Conservation (phyloP, 2,888 invertebrate genomes). For the Protodeltote pygarga region DNA sequence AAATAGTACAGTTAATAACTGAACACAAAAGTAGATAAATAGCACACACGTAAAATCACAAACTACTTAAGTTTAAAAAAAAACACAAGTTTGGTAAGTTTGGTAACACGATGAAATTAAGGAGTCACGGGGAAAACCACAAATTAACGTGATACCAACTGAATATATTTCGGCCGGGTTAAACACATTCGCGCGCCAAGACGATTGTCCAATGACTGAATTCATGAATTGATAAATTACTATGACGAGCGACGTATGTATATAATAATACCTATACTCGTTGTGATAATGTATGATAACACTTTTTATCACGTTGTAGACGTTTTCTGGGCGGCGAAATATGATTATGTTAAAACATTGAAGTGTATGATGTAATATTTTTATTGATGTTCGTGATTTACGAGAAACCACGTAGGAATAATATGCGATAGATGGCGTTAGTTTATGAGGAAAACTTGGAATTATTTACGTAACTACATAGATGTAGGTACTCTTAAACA, state of each 20-base stretch:
- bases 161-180: slow-evolving; percentile 30
- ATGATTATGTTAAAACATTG: too few species aligned
- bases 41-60: slow-evolving; percentile 8
- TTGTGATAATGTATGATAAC: slow-evolving; percentile 35
- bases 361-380: too few species aligned
- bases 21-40: slow-evolving; percentile 20
- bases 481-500: too few species aligned
- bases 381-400: too few species aligned
- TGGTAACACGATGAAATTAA: slow-evolving; percentile 19
- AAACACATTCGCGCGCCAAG: slow-evolving; percentile 22
- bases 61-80: slow-evolving; percentile 8
- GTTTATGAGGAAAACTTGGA: too few species aligned
- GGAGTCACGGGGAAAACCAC: slow-evolving; percentile 2
- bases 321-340: too few species aligned
- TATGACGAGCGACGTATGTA: slow-evolving; percentile 29
- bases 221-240: not conserved
- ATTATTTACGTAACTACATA: too few species aligned
- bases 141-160: slow-evolving; percentile 7
- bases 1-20: too few species aligned
- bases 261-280: slow-evolving; percentile 12
- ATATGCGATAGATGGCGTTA: too few species aligned
- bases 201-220: slow-evolving; percentile 28
- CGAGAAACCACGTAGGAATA: too few species aligned
- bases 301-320: slow-evolving; percentile 1
- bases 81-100: slow-evolving; percentile 31